Evolutionary conservation across 2,888 invertebrate species (phyloP).

Genomic region (Creontiades dilutus): DNA sequence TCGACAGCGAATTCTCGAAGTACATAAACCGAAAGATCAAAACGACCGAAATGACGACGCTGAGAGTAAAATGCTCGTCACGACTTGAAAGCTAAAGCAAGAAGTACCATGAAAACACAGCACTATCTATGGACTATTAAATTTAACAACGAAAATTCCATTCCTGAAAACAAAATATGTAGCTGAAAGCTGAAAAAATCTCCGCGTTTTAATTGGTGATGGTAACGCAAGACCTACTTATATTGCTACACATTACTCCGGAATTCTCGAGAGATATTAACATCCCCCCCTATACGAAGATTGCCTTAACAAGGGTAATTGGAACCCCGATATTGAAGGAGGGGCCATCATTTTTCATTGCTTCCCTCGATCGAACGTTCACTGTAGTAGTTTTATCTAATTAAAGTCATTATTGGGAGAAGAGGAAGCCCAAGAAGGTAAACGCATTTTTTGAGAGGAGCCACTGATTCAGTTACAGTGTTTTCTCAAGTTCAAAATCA

Average conservation of each 20-base stretch:
- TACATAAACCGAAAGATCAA: too few relatives aligned
- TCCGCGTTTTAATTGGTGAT: background rate
- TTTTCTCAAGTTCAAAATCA: too few relatives aligned
- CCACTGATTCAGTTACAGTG: too few relatives aligned
- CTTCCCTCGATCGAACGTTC: background rate
- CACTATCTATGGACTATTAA: background rate
- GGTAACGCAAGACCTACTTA: background rate
- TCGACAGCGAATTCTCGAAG: too few relatives aligned
- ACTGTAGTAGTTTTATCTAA: too few relatives aligned
- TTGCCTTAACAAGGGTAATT: conserved; percentile 1
- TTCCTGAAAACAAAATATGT: background rate
- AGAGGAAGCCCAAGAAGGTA: too few relatives aligned
- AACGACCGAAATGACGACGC: too few relatives aligned
- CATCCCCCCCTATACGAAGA: background rate
- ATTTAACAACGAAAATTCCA: background rate
- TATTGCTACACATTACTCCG: background rate
- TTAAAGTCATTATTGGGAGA: too few relatives aligned
- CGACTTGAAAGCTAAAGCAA: too few relatives aligned
- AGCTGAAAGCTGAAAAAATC: background rate
- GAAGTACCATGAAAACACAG: background rate
- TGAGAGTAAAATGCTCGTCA: too few relatives aligned
- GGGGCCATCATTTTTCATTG: conserved; percentile 3
- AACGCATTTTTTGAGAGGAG: too few relatives aligned
- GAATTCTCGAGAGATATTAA: background rate
- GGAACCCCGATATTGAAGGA: background rate